A percentile compares a stretch with the other conserved stretches of the same genome.
phyloP scores from a whole-genome alignment of 2,888 invertebrate species.

The Brachypterus glaber region DNA sequence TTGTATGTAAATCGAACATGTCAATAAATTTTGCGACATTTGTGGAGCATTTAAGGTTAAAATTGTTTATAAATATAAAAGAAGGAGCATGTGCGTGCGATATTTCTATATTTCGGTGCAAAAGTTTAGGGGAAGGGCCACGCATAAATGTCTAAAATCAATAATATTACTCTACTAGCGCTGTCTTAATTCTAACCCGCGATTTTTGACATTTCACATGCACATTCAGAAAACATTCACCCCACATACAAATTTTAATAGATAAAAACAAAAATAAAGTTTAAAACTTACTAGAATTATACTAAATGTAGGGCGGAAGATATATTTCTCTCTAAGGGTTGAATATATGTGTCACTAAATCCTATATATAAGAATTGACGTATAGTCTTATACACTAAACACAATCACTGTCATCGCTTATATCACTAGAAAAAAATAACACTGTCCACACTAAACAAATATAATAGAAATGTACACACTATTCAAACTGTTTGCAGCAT shows the following conservation, averaged over 20 bases:
- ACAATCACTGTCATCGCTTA: constrained; percentile 21
- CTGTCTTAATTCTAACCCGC: constrained; percentile 27
- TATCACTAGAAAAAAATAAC: constrained; percentile 7
- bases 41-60: no score
- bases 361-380: constrained; percentile 1
- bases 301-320: constrained; percentile 7
- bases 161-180: constrained; percentile 36
- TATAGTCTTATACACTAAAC: constrained; percentile 15
- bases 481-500: constrained; percentile 23
- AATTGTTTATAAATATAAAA: background rate
- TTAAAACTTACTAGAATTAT: constrained; percentile 12
- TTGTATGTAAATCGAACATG: no score
- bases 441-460: background rate
- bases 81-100: constrained; percentile 19
- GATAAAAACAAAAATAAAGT: constrained; percentile 14
- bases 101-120: constrained; percentile 20
- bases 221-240: constrained; percentile 7
- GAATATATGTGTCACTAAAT: background rate
- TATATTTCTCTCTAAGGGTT: constrained; percentile 8
- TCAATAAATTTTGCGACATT: no score
- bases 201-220: constrained; percentile 26
- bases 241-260: constrained; percentile 15
- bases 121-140: constrained; percentile 22
- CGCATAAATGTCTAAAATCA: constrained; percentile 34
- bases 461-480: constrained; percentile 17